Evolutionary conservation across 2,888 invertebrate genomes (phyloP), one percentile per base, ranked within the genome.

Genomic region (Dyspetes luteomarginatus): DNA sequence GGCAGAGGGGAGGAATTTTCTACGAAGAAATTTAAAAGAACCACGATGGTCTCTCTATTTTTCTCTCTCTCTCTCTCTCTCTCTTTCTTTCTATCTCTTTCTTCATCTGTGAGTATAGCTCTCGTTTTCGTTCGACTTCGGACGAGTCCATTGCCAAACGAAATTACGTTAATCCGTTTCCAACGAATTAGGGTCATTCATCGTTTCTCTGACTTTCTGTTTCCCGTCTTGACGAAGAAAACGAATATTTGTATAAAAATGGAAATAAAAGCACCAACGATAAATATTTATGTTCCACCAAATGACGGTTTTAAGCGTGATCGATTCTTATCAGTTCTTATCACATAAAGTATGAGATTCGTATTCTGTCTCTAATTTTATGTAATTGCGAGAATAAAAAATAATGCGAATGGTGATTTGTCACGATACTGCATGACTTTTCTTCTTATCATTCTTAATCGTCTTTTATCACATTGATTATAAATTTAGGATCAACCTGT

Each of bases 151-250:
- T 72, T 81, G 77, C 72, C 77, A 81, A 81, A 81, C 81, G 68
- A 77, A 73, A 81, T 81, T 77, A 81, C 73, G 73, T 73, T 81
- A 77, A 81, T 81, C 77, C 73, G 17, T 73, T 81, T 81, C 64
- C 68, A 58, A 73, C 73, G 77, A 69, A 81, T 81, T 77, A 77
- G 73, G 77, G 77, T 73, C 81, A 64, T 73, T 60, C 73, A 64
- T 17, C 76, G 67, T 73, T 81, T 81, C 69, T 65, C 58, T 43
- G 15, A 73, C 43, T 73, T 73, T 69, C 64, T 68, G n/a, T 41
- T 41, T 68, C 67, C 45, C 36, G 15, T 69, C 30, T 43, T 30
- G 43, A 52, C 58, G 22, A 62, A 7, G 24, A 26, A 58, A 75
- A 24, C n/a, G 17, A 3, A 26, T 9, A 24, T 12, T 12, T 36